Evolutionary conservation across 2,113 vertebrate species (phyloP), one percentile per base, ranked within the genome.

Genomic region (Euleptes europaea): DNA sequence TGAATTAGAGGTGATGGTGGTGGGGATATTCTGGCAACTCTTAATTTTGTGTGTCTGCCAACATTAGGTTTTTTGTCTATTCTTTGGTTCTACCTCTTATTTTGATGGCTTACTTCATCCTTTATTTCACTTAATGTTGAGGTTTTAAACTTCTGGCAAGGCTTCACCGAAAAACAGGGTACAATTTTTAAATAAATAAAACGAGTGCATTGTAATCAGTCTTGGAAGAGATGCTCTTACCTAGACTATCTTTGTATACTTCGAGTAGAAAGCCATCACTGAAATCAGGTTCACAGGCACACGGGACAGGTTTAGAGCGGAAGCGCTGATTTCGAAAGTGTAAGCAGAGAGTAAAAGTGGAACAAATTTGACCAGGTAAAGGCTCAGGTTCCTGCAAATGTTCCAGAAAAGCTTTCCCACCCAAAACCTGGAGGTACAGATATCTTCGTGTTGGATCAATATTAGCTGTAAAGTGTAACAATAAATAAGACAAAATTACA

Each of bases 271-370:
- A 99, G 2, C 98, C 97, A 90, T 99, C 99, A 88, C 94, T 97
- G 88, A 99, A 96, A 94, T 98, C 98, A 33, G 99, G 99, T 82
- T 99, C 98, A 90, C 98, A 99, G 88, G 98, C 97, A 92, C 98
- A 99, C 0, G 98, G 97, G 8, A 98, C 97, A 4, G 98, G 98
- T 88, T 99, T 98, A 51, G 98, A 98, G 85, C 95, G 97, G 95
- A 99, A 99, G 86, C 99, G 98, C 90, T 99, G 99, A 88, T 98
- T 98, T 91, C 98, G 97, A 92, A 98, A 99, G 94, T 99, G 97
- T 65, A 99, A 95, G 95, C 97, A 98, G 82, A 99, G 96, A 28
- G 97, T 99, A 90, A 98, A 99, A 1, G 98, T 99, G 40, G 98
- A 98, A 94, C 97, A 98, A 83, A 97, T 93, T 90, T 99, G 98